Base-by-base conservation (phyloP, 2,797 vertebrate species). In the Onychomys torridus region DNA sequence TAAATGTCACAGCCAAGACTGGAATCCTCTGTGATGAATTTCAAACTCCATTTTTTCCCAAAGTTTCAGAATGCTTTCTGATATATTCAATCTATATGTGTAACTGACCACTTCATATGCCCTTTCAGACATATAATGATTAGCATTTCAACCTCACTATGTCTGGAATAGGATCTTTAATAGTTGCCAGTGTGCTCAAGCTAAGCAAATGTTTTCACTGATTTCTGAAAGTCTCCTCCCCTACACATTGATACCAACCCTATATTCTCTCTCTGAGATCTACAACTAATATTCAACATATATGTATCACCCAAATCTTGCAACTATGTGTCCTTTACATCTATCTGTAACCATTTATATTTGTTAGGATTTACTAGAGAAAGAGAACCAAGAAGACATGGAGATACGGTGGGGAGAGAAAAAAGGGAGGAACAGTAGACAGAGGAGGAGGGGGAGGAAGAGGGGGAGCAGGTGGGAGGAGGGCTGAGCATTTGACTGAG, bases 41-140 rank as follows among this genome's bases (percentile, higher is more conserved):
- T 25, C 2, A 14, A 67, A 77, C 19, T 29, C 11, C 71, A 63
- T 6, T 37, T 25, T 59, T 16, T 52, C 49, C 49, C 37, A 59
- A 93, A 85, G 37, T 4, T n/a, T 67, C 9, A 2, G 17, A 4
- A 65, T 2, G 4, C 2, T 4, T 77, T 43, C n/a, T 34, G 23
- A 13, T 29, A 12, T 5, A 21, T 77, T 92, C 43, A 52, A 9
- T 49, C 43, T 71, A 10, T 5, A n/a, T 59, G 32, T 69, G 19
- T 3, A 49, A 4, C 25, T 52, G 2, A 2, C 10, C 1, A 32
- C 0, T 13, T 6, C 17, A 0, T 40, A 25, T 10, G 2, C 14
- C 1, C 6, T 13, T 65, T 67, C 43, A 0, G 1, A 16, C 25
- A 23, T 13, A 37, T 19, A 71, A 14, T 55, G 32, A 86, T 27